Evolutionary conservation across 2,797 vertebrate genomes (phyloP), one percentile per base, ranked within the genome.

Genomic region (Gambelia wislizenii): DNA sequence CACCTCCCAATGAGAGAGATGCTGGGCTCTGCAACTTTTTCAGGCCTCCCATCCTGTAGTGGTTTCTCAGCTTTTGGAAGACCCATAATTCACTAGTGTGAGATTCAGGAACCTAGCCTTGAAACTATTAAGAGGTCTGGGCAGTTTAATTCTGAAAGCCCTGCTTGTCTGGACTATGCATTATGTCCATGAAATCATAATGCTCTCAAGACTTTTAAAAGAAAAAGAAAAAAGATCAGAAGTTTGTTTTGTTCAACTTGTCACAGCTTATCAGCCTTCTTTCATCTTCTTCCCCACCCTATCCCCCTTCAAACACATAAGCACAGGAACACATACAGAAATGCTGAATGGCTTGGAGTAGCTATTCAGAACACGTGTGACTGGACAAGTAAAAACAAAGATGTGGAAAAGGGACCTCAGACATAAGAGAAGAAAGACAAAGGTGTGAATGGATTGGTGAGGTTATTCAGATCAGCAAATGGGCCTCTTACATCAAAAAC

Each of bases 341-440:
- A 22, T 5, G 52, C 39, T 89, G 87, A 86, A 95, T 95, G 93
- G 95, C 93, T 95, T 94, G 91, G 92, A 96, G 94, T 95, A 96
- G 96, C 96, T 97, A 96, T 97, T 97, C 82, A 93, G 79, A 93
- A 83, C 92, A 77, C 52, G 91, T 96, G 88, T 96, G 97, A 97
- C 97, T 97, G 96, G 95, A 96, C 96, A 97, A 97, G 95, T 94
- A 96, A 96, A 92, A 94, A 98, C 97, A 98, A 98, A 97, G 91
- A 86, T 0, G 91, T 80, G 69, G 76, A 76, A 85, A 90, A 90
- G 83, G 54, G 84, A 88, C 64, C 36, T 78, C 91, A 89, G 89
- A 88, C 89, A 84, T 42, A 85, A 79, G 91, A 92, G 87, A 93
- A 95, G 94, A 95, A 93, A 93, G 86, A 91, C 91, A 92, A 93